Conservation (phyloP, 2,113 vertebrate genomes). For the Ophthalmolycus amberensis region DNA sequence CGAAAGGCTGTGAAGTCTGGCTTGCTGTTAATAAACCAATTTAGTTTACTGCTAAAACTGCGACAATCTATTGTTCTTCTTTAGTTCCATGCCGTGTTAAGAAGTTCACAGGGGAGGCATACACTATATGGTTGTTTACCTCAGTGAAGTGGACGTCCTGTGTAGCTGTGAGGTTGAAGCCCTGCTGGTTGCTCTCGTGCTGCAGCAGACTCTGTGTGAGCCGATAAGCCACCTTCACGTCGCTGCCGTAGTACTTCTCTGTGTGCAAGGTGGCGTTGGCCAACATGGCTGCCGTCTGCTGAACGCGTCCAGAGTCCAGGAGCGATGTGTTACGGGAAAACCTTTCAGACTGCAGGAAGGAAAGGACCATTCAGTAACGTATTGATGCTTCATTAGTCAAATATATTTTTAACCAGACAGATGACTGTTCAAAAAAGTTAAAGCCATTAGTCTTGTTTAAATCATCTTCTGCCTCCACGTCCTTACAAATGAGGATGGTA, state of each 20-base stretch:
- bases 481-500: not conserved
- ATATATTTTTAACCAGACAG: not conserved
- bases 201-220: constrained; percentile 88
- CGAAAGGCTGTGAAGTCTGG: constrained; percentile 20
- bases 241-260: constrained; percentile 88
- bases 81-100: not conserved
- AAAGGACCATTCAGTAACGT: not conserved
- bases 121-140: constrained; percentile 76
- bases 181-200: constrained; percentile 89
- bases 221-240: constrained; percentile 89
- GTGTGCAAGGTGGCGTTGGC: constrained; percentile 88
- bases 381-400: not conserved
- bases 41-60: not conserved
- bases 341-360: constrained; percentile 83
- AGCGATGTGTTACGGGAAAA: constrained; percentile 84
- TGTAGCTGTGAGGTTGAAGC: constrained; percentile 92
- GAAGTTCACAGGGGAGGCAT: not conserved
- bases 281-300: constrained; percentile 85
- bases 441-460: not conserved
- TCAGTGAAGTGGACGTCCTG: constrained; percentile 96
- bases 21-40: constrained; percentile 1
- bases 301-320: constrained; percentile 85
- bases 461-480: not conserved
- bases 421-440: not conserved
- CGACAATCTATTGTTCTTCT: not conserved